Percentiles rank a stretch among this genome's conserved stretches.
phyloP scores from a whole-genome alignment of 2,888 invertebrate species.

The Bugulina stolonifera region DNA sequence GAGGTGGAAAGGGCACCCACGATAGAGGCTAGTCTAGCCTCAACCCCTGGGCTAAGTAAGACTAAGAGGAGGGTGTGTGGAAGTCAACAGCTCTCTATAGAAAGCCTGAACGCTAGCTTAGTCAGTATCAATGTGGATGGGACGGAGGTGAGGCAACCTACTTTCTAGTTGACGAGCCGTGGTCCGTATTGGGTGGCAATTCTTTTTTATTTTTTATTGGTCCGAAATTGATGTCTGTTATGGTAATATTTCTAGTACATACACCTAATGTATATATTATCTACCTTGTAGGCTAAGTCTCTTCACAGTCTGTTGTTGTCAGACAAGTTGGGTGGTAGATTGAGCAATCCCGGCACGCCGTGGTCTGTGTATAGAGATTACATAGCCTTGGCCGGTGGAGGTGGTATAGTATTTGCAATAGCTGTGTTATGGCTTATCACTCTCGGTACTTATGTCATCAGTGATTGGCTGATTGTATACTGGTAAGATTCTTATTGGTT shows the following conservation, averaged over 20 bases:
- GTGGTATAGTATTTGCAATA: conserved; percentile 11
- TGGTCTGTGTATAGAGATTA: conserved; percentile 19
- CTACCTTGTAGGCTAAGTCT: conserved; percentile 19
- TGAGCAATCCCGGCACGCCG: conserved; percentile 1
- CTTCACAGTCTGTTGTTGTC: conserved; percentile 24
- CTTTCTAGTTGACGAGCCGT: background rate
- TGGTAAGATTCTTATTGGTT: conserved; percentile 18
- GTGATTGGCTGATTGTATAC: conserved; percentile 23
- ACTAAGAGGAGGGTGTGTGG: conserved; percentile 18
- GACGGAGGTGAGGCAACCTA: conserved; percentile 1
- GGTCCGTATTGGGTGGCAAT: background rate
- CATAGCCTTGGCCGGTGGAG: conserved; percentile 10
- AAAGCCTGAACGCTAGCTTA: conserved; percentile 32
- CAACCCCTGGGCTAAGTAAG: conserved; percentile 15
- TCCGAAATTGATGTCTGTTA: too few relatives aligned
- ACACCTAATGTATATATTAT: too few relatives aligned
- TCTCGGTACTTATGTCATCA: conserved; percentile 12
- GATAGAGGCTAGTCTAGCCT: conserved; percentile 26
- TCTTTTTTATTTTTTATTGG: too few relatives aligned
- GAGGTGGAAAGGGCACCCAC: conserved; percentile 25
- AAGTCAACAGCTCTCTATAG: conserved; percentile 28
- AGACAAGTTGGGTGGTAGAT: conserved; percentile 6
- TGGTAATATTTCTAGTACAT: too few relatives aligned
- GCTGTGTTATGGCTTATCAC: conserved; percentile 11
- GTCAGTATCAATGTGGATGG: conserved; percentile 21